phyloP scores from a whole-genome alignment of 2,888 invertebrate species.

The Patella pellucida region DNA sequence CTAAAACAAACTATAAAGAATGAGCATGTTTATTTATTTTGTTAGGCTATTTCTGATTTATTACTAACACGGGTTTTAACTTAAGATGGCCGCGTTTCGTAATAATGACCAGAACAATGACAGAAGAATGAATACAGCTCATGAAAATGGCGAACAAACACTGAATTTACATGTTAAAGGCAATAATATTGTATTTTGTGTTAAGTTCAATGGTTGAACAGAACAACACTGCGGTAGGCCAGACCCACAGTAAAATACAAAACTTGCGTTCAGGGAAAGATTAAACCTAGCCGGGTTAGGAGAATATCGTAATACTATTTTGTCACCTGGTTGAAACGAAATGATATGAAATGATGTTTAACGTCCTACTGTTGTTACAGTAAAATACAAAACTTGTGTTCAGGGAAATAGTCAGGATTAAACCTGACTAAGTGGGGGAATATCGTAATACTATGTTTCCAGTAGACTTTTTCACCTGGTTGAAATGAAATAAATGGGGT shows the following conservation, averaged over 20 bases:
- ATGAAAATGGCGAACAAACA: slow-evolving; percentile 8
- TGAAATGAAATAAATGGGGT: too few species aligned
- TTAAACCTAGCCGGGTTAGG: not conserved
- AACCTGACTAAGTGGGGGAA: too few species aligned
- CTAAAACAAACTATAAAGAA: not conserved
- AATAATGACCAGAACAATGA: not conserved
- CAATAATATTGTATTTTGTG: slow-evolving; percentile 5
- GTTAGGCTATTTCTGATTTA: not conserved
- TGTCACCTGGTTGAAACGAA: too few species aligned
- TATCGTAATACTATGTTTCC: too few species aligned
- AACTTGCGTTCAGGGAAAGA: not conserved
- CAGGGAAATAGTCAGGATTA: too few species aligned
- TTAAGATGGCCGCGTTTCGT: slow-evolving; percentile 1
- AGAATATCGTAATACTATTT: too few species aligned
- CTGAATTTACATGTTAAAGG: not conserved
- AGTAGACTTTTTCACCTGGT: too few species aligned
- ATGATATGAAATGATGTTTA: too few species aligned
- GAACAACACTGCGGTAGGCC: slow-evolving; percentile 5
- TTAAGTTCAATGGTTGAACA: not conserved
- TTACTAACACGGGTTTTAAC: not conserved
- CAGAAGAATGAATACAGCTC: not conserved
- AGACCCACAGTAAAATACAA: not conserved
- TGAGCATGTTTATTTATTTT: slow-evolving; percentile 5
- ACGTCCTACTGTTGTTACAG: too few species aligned
- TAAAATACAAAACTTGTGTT: too few species aligned